Conservation (phyloP, 2,113 vertebrate species). For the Chaetura pelagica region DNA sequence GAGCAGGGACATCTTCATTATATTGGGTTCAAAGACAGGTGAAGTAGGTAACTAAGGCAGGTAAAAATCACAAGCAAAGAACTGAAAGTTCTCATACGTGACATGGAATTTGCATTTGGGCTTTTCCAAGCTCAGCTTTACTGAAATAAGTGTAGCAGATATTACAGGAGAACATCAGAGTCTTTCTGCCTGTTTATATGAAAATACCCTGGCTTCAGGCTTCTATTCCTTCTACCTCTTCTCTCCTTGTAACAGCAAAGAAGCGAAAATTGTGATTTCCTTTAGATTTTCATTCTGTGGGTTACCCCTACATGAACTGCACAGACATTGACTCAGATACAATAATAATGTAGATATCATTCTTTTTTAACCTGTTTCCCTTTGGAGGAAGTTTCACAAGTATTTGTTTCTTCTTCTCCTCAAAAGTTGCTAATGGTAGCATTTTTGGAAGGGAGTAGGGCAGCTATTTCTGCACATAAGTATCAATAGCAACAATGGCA, state of each 20-base stretch:
- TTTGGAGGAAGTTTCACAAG: background rate
- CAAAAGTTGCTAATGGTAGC: rapidly evolving
- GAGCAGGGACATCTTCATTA: no score
- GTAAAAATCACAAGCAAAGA: background rate
- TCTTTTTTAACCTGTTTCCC: background rate
- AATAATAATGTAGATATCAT: background rate
- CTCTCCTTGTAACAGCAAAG: background rate
- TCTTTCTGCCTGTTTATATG: background rate
- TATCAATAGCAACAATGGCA: background rate
- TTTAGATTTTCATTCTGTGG: rapidly evolving
- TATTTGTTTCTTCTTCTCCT: background rate
- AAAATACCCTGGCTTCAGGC: background rate
- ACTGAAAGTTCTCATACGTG: background rate
- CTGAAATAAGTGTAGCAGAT: background rate
- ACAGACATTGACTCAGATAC: background rate
- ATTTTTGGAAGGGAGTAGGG: background rate
- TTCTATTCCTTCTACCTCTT: background rate
- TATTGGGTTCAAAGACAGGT: background rate
- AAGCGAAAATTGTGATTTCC: background rate
- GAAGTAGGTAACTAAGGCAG: background rate
- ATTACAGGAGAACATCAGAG: background rate
- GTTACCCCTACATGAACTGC: background rate
- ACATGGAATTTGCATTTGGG: background rate
- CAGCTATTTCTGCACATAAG: background rate
- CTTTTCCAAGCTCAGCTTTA: background rate